These are phyloP conservation scores for Galagoides demidoff DNA, from an alignment of 2,797 vertebrate species.

Conservation along the genomic window DNA sequence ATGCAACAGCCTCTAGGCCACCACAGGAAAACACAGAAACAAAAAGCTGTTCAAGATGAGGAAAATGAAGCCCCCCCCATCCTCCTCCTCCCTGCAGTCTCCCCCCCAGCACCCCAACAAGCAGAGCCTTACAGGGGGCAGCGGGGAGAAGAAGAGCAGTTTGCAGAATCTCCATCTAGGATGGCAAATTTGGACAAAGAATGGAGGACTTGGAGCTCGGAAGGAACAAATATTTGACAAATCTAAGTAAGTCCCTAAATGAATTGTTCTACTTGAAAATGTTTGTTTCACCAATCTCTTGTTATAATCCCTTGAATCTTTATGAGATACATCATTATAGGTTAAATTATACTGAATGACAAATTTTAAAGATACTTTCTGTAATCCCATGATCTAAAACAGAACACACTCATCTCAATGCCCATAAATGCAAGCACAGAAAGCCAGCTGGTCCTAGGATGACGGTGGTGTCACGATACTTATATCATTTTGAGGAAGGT, in stretches of 20 bases:
- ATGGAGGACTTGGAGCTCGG: neutral
- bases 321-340: neutral
- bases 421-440: neutral
- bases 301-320: neutral
- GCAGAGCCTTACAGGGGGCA: neutral
- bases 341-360: neutral
- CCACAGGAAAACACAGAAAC: neutral
- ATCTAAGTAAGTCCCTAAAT: neutral
- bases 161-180: neutral
- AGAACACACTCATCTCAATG: neutral
- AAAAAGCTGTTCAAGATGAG: neutral
- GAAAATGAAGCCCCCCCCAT: neutral
- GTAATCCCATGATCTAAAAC: neutral
- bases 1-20: too few relatives aligned
- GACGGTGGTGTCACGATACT: too few relatives aligned
- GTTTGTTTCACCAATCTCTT: neutral
- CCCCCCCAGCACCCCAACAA: fast-evolving
- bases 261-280: neutral
- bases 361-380: neutral
- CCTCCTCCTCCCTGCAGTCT: neutral
- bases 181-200: neutral
- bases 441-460: neutral
- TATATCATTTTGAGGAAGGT: neutral
- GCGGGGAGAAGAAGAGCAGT: neutral
- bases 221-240: neutral